Conservation (phyloP, 2,113 vertebrate species). For the Prolemur simus region DNA sequence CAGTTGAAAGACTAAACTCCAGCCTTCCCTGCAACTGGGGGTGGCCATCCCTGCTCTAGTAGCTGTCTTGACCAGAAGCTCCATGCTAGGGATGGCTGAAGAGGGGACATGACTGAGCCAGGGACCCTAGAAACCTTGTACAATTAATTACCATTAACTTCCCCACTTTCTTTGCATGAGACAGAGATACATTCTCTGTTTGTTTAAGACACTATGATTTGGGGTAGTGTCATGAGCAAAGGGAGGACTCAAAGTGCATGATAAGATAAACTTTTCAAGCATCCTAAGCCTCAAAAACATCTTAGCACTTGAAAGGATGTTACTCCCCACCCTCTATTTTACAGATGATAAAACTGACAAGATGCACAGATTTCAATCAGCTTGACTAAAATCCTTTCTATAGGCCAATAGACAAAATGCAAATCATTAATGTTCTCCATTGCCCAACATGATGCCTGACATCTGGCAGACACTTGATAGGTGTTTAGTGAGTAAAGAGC, state of each 20-base stretch:
- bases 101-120: not conserved
- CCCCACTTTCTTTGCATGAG: not conserved
- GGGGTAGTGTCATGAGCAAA: not conserved
- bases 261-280: not conserved
- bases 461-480: not conserved
- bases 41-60: not conserved
- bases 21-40: not conserved
- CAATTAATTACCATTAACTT: not conserved
- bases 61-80: not conserved
- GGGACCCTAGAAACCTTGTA: no score
- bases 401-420: not conserved
- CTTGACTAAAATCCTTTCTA: slow-evolving; percentile 7
- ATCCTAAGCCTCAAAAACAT: not conserved
- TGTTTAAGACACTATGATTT: not conserved
- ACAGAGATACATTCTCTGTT: not conserved
- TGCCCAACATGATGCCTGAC: not conserved
- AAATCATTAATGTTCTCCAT: not conserved
- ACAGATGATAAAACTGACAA: not conserved
- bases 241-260: not conserved
- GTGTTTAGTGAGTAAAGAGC: not conserved
- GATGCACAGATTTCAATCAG: not conserved
- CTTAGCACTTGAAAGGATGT: not conserved
- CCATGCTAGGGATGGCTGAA: not conserved
- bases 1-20: not conserved
- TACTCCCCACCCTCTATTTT: not conserved